Percentiles rank a stretch among this genome's conserved stretches.
Conservation (phyloP, 2,797 vertebrate species). For the Sebastes melanostomus region DNA sequence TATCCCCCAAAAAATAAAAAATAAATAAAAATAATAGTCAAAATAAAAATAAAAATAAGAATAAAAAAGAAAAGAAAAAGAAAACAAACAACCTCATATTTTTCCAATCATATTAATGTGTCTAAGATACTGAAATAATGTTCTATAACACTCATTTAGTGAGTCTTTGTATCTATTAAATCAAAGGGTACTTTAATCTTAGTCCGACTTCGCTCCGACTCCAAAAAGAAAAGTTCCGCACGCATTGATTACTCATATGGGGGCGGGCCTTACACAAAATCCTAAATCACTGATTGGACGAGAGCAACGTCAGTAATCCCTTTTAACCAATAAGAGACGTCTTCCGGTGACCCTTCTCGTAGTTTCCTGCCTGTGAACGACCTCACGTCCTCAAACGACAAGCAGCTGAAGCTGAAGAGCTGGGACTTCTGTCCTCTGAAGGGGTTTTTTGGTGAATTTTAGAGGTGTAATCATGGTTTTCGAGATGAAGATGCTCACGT, state of each 20-base stretch:
- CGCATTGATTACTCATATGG: accelerated
- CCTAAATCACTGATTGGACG: background rate
- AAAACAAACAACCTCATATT: no score
- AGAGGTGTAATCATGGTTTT: conserved; percentile 65
- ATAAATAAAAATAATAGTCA: no score
- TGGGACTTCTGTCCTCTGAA: background rate
- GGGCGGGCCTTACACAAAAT: conserved; percentile 1
- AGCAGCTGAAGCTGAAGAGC: accelerated
- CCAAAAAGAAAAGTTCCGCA: conserved; percentile 52
- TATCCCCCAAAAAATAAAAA: no score
- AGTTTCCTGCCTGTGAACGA: conserved; percentile 71
- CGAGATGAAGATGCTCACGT: conserved; percentile 71
- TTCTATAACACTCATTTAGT: no score
- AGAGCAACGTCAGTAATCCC: accelerated
- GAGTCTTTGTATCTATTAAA: no score
- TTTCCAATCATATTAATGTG: no score
- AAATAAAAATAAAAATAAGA: accelerated
- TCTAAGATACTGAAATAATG: no score
- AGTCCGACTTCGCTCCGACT: conserved; percentile 28
- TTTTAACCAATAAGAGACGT: conserved; percentile 34
- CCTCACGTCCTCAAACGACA: conserved; percentile 66
- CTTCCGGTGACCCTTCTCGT: conserved; percentile 10
- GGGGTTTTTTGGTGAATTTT: background rate
- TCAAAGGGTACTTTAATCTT: no score
- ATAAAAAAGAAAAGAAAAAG: no score